Base-by-base conservation (phyloP, 2,113 vertebrate genomes). In the Myanophis thanlyinensis region DNA sequence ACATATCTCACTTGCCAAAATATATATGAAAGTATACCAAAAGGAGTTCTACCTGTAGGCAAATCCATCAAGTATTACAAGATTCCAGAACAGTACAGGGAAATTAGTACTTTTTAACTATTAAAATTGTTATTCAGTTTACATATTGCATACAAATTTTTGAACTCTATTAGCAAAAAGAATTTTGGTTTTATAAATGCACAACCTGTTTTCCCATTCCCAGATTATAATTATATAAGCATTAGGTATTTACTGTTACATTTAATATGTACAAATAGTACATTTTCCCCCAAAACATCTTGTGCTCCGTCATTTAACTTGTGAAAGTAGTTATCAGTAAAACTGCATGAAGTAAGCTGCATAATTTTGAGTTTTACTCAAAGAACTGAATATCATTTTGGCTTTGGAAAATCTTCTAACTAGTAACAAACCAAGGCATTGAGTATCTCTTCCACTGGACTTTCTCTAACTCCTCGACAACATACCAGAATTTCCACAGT, bases 401-500 rank as follows among this genome's bases (percentile, higher is more conserved):
- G 59, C 59, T 62, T 13, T 62, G 59, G 59, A 62, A 62, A 12
- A 27, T n/a, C 10, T 62, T 27, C 27, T 62, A 62, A 62, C 30
- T 62, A 4, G 1, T 30, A 62, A 62, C 11, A 62, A 62, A 91
- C 2, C 22, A 90, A 46, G 88, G 46, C 25, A 59, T 27, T 44
- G 12, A 56, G 25, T 46, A 91, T 13, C 27, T 91, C 59, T 89
- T 80, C 87, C 84, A 85, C n/a, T 80, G 53, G 46, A 89, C 52
- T 67, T 93, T 93, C 89, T 91, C 91, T 96, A 52, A 93, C 25
- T 90, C 93, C 94, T 89, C 47, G 44, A 88, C 95, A 93, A 96
- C 90, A 86, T 97, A 98, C 97, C 95, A 97, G 96, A 30, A 96
- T 96, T 91, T 97, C 96, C 97, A 97, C 30, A 0, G 97, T 97